Evolutionary conservation across 2,113 vertebrate genomes (phyloP).

Genomic region (Lates calcarifer): DNA sequence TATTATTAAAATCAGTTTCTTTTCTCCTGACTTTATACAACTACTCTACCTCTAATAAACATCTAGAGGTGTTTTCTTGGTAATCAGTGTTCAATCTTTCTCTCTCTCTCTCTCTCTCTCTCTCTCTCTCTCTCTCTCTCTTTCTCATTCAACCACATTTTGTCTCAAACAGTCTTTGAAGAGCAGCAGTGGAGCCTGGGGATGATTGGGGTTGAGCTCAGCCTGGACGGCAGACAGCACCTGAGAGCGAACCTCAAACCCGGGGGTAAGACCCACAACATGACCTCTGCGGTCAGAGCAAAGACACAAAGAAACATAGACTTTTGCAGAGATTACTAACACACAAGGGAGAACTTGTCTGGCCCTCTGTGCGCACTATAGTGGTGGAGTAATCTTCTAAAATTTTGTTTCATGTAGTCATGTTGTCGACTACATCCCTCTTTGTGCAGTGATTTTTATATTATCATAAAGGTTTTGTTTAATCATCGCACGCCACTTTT

Average conservation of each 20-base stretch:
- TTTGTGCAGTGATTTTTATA: background rate
- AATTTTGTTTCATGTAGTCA: constrained; percentile 7
- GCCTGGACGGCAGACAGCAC: constrained; percentile 51
- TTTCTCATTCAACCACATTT: constrained; percentile 31
- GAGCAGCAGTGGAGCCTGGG: constrained; percentile 68
- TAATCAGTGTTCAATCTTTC: constrained; percentile 76
- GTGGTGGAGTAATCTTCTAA: background rate
- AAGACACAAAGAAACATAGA: constrained; percentile 59
- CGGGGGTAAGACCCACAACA: constrained; percentile 52
- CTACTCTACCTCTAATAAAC: constrained; percentile 58
- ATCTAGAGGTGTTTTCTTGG: constrained; percentile 19
- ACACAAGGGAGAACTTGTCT: constrained; percentile 9
- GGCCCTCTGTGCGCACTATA: background rate
- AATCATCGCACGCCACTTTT: background rate
- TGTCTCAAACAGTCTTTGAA: constrained; percentile 75
- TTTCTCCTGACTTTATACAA: constrained; percentile 36
- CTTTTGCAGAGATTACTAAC: constrained; percentile 14
- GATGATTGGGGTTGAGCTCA: constrained; percentile 57
- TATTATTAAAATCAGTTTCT: background rate
- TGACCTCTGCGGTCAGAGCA: constrained; percentile 64
- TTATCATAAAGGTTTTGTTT: constrained; percentile 8
- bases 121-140: background rate
- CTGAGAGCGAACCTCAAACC: constrained; percentile 71
- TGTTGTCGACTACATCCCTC: constrained; percentile 8
- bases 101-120: background rate